phyloP scores from a whole-genome alignment of 1,140 invertebrate genomes.

The Meloidogyne hapla region DNA sequence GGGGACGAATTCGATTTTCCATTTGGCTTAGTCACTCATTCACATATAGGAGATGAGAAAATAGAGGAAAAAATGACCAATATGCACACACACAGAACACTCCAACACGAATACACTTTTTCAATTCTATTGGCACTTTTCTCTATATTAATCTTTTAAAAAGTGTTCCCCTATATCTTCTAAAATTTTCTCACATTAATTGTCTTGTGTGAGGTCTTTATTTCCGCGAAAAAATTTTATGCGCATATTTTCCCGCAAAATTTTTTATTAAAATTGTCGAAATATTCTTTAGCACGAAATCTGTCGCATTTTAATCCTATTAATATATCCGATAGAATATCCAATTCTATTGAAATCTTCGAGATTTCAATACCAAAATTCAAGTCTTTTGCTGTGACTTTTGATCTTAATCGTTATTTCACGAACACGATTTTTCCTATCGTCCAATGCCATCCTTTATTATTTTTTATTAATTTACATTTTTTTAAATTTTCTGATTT shows the following conservation, averaged over 20 bases:
- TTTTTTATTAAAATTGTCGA: not conserved
- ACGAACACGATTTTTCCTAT: no score
- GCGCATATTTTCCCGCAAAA: not conserved
- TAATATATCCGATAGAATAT: no score
- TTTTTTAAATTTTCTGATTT: no score
- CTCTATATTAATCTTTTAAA: not conserved
- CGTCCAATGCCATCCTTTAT: no score
- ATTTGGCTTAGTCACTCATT: conserved; percentile 5
- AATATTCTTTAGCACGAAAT: not conserved
- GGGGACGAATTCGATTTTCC: conserved; percentile 4
- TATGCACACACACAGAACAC: not conserved
- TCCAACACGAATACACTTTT: not conserved
- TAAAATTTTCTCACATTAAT: conserved; percentile 4
- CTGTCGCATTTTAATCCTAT: no score
- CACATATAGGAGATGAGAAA: not conserved
- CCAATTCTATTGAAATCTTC: no score
- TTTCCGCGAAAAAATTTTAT: not conserved
- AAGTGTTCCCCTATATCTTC: not conserved
- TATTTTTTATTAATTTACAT: no score
- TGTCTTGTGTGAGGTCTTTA: not conserved
- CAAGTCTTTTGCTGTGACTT: no score
- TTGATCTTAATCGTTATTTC: no score
- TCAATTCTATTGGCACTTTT: conserved; percentile 2
- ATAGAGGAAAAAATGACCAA: conserved; percentile 4
- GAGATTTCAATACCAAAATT: no score